Base-by-base conservation (phyloP, 64 coral and sea anemone genomes). In the Montipora cactus region DNA sequence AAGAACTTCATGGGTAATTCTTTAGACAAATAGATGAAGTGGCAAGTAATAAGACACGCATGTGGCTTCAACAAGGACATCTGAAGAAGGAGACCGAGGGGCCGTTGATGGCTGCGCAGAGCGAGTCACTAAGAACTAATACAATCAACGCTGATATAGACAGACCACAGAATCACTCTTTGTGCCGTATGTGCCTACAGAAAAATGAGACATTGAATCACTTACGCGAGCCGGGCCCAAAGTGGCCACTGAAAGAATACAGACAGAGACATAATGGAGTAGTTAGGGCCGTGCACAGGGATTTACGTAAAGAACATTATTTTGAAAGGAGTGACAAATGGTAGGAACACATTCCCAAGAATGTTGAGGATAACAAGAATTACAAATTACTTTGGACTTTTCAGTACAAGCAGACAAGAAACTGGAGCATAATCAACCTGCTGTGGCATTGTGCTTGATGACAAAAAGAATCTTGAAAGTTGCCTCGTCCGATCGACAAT, bases 121-220 rank as follows among this genome's bases (percentile, higher is more conserved):
- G 72, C 64, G 68, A 88, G 16, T 67, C 85, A 21, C 86, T 88
- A 25, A 50, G 66, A 88, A 88, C 68, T 49, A 88, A 88, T 50
- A 55, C 22, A 23, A n/a, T 88, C 22, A 88, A 88, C 23, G 66
- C 67, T 22, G 48, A 88, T 3, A 74, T 50, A 72, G 86, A 88
- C 52, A 88, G 66, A 1, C 49, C 69, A 74, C 18, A 88, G 10
- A 87, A 47, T n/a, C 44, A 18, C 52, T 70, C 72, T 76, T 19
- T 46, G 21, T 75, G 86, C 23, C 69, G 70, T 18, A 74, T 88
- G 68, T 88, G 86, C 52, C 16, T 28, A 28, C 44, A 74, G 9
- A 74, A 61, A 49, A 69, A 88, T 20, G 86, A 88, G 52, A 88
- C 70, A 23, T 67, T 88, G 6, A 88, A 47, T 74, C 86, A 74